These are phyloP conservation scores for Cosmia pyralina DNA, from an alignment of 2,888 invertebrate genomes.

Conservation along the genomic window DNA sequence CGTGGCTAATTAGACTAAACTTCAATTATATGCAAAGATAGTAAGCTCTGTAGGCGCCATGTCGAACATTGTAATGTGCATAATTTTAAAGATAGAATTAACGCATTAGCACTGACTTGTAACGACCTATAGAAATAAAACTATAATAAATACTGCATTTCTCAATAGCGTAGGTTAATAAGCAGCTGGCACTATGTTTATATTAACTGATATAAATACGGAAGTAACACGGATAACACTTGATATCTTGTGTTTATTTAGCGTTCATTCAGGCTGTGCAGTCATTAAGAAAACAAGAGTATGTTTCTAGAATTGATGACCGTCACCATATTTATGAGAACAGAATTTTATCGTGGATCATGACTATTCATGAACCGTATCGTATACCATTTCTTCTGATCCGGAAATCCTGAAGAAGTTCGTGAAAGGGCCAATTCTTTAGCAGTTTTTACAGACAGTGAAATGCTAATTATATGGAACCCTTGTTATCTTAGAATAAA, in stretches of 20 bases:
- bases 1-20: constrained; percentile 24
- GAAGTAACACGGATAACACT: constrained; percentile 51
- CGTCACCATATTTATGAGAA: neutral
- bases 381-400: neutral
- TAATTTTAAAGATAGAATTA: constrained; percentile 28
- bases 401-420: neutral
- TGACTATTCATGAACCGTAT: neutral
- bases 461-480: neutral
- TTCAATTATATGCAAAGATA: constrained; percentile 13
- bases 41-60: constrained; percentile 21
- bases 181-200: constrained; percentile 39
- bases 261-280: constrained; percentile 43
- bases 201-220: constrained; percentile 34
- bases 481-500: neutral
- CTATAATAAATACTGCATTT: constrained; percentile 38
- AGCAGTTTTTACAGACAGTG: neutral
- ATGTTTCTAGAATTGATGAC: constrained; percentile 11
- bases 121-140: constrained; percentile 33
- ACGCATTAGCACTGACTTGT: constrained; percentile 22
- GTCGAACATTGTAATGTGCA: constrained; percentile 44
- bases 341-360: neutral
- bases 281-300: constrained; percentile 24
- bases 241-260: constrained; percentile 33
- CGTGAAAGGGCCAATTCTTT: neutral
- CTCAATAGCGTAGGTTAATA: constrained; percentile 49